These are phyloP conservation scores for Junonia oenone DNA, from an alignment of 2,888 invertebrate genomes.

Conservation along the genomic window DNA sequence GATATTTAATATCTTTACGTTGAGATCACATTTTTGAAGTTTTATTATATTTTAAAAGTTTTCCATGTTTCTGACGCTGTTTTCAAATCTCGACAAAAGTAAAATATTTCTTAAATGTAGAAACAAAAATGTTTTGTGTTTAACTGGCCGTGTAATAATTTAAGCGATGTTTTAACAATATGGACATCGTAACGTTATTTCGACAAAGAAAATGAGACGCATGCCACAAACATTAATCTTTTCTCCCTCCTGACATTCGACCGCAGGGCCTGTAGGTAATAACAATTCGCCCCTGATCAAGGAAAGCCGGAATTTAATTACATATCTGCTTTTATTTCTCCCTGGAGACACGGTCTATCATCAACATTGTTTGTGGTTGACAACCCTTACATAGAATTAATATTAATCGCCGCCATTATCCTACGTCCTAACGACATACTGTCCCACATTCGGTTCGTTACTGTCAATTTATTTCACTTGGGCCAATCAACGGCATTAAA, in stretches of 20 bases:
- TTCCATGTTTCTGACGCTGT: no score
- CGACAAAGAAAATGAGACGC: not conserved
- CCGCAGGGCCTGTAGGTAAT: constrained; percentile 39
- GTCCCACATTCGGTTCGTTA: constrained; percentile 17
- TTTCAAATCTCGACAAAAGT: no score
- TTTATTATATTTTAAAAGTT: no score
- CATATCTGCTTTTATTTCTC: constrained; percentile 42
- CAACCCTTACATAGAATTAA: constrained; percentile 28
- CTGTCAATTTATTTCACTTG: constrained; percentile 23
- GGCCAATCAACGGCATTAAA: constrained; percentile 19
- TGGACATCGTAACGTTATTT: not conserved
- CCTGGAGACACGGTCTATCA: constrained; percentile 37
- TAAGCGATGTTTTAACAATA: not conserved
- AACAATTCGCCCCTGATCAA: constrained; percentile 32
- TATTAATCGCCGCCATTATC: constrained; percentile 27
- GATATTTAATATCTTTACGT: not conserved
- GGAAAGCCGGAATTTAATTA: constrained; percentile 62
- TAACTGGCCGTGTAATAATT: no score
- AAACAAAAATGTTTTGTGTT: no score
- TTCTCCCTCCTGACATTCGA: constrained; percentile 45
- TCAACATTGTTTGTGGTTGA: constrained; percentile 21
- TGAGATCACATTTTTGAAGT: not conserved
- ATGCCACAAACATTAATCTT: constrained; percentile 27
- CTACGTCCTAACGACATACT: constrained; percentile 16
- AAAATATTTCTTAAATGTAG: no score